Base-by-base conservation (phyloP, 2,113 vertebrate genomes). In the Tautogolabrus adspersus region DNA sequence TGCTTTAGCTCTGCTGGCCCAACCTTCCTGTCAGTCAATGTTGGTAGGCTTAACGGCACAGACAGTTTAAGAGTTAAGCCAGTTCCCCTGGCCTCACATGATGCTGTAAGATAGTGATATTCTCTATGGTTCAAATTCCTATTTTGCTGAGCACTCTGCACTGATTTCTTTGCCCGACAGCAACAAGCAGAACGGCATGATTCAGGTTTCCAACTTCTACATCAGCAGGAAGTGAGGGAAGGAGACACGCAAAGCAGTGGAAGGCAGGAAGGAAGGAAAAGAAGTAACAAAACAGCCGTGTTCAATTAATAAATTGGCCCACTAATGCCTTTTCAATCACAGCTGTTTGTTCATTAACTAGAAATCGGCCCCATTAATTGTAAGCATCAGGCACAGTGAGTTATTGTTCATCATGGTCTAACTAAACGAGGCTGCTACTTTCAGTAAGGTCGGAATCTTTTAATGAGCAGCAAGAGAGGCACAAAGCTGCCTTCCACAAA, bases 141-240 rank as follows among this genome's bases (percentile, higher is more conserved):
- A 1, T 52, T 37, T 70, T 80, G 69, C 73, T 70, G 60, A 73
- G 66, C 47, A 12, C 73, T 66, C 73, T 82, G 22, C 44, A 12
- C 56, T 74, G 77, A 54, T 90, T 78, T 88, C 66, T 90, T 65
- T 66, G 59, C 67, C 59, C 40, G 42, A 78, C 79, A 92, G 82
- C 62, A 51, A 81, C 75, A 86, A 88, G 74, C 87, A 92, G 77
- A 81, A 75, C 3, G 75, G 68, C 81, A 87, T 82, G 88, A 88
- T 91, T 75, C 83, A 90, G 46, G 49, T 91, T 80, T 81, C 81
- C 54, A 76, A 87, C 88, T 89, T 91, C 88, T 84, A 73, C 87
- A 54, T 63, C 49, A 51, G 61, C 66, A 82, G 77, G 84, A 87
- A 67, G 68, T 66, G n/a, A 84, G 62, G 37, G 30, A 42, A 79